Evolutionary conservation across 2,113 vertebrate species (phyloP).

Genomic region (Sminthopsis crassicaudata): DNA sequence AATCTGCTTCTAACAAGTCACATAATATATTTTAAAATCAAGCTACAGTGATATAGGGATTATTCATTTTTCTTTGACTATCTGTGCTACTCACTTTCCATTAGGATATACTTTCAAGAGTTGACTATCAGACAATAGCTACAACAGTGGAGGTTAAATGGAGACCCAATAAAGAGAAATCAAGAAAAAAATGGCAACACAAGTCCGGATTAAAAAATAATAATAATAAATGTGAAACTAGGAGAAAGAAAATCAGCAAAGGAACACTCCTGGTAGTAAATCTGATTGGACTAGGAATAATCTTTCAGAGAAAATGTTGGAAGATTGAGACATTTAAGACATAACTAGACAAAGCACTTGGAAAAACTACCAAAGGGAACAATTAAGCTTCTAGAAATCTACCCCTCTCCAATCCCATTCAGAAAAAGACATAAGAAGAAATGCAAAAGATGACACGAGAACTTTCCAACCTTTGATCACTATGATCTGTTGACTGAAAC

Average conservation of each 20-base stretch:
- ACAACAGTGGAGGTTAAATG: neutral
- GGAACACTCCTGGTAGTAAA: neutral
- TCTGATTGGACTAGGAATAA: neutral
- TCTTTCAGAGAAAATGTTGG: neutral
- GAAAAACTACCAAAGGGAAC: slow-evolving; percentile 3
- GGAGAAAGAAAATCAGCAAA: neutral
- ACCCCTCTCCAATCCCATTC: slow-evolving; percentile 6
- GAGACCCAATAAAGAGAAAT: neutral
- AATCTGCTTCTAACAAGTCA: neutral
- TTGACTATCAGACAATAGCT: neutral
- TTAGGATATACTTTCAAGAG: neutral
- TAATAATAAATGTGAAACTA: neutral
- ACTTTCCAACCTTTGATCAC: neutral
- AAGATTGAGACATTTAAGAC: slow-evolving; percentile 9
- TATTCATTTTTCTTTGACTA: neutral
- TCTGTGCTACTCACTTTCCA: neutral
- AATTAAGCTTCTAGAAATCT: neutral
- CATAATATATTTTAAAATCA: neutral
- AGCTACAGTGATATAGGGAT: neutral
- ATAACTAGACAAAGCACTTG: neutral
- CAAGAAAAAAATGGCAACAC: neutral
- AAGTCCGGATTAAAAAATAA: neutral
- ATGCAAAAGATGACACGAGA: slow-evolving; percentile 1
- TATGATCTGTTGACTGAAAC: neutral
- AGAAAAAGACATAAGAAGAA: slow-evolving; percentile 25